Conservation (phyloP, 2,113 vertebrate species). For the Plestiodon gilberti region DNA sequence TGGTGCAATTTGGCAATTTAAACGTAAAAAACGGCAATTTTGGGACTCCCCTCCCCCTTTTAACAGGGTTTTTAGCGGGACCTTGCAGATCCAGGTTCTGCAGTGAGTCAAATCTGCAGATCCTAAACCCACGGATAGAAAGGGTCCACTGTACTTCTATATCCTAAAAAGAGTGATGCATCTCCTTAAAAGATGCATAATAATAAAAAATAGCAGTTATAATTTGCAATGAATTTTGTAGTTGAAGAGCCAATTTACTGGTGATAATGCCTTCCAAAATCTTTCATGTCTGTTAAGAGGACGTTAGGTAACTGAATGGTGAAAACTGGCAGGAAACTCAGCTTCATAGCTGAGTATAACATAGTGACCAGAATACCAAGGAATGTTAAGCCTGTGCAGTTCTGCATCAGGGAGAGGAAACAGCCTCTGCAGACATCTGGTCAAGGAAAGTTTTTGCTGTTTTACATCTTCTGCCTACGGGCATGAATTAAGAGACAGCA, state of each 20-base stretch:
- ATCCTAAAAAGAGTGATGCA: not conserved
- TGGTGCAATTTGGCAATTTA: no score
- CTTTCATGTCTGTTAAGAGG: not conserved
- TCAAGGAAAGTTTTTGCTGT: not conserved
- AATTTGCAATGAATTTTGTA: not conserved
- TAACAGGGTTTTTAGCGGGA: no score
- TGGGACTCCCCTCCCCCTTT: no score
- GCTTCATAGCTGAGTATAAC: not conserved
- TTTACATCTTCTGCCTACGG: slow-evolving; percentile 46
- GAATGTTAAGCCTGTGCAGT: not conserved
- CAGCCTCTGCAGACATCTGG: slow-evolving; percentile 7
- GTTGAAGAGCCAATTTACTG: not conserved
- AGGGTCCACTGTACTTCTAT: no score
- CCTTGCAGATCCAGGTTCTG: no score
- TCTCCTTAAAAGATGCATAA: not conserved
- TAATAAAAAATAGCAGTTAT: no score
- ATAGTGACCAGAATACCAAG: slow-evolving; percentile 1
- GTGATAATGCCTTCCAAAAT: not conserved
- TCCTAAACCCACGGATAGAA: no score
- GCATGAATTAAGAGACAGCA: slow-evolving; percentile 41
- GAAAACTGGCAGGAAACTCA: not conserved
- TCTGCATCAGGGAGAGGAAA: not conserved
- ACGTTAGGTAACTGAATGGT: not conserved
- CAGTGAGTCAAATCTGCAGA: no score
- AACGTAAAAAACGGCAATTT: no score